A percentile compares a stretch with the other conserved stretches of the same genome.
Evolutionary conservation across 2,888 invertebrate species (phyloP).

Genomic region (Drosophila mayaguana): DNA sequence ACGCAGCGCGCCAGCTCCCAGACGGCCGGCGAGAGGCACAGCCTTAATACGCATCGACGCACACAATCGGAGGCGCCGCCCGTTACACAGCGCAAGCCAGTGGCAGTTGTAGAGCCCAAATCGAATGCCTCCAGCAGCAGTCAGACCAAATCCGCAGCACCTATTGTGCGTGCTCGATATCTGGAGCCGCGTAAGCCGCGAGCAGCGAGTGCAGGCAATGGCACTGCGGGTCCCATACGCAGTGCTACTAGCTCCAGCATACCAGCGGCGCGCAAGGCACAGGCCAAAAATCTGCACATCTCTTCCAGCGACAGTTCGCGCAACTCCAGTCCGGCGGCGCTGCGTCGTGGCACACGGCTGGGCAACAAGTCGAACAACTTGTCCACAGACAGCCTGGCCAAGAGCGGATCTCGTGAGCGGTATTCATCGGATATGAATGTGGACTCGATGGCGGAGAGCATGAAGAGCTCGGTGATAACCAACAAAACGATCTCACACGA

Average conservation of each 20-base stretch:
- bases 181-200: conserved; percentile 86
- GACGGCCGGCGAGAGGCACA: conserved; percentile 68
- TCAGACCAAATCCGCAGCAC: conserved; percentile 8
- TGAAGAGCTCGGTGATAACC: conserved; percentile 84
- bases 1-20: conserved; percentile 71
- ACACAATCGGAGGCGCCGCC: conserved; percentile 84
- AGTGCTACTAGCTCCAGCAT: conserved; percentile 84
- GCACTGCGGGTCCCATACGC: conserved; percentile 72
- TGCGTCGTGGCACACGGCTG: conserved; percentile 71
- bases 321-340: conserved; percentile 83
- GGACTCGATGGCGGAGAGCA: conserved; percentile 85
- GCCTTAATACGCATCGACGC: conserved; percentile 79
- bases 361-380: conserved; percentile 84
- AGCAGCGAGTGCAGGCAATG: conserved; percentile 23
- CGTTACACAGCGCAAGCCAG: conserved; percentile 44
- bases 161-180: conserved; percentile 87
- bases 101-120: conserved; percentile 22
- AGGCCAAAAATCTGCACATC: conserved; percentile 79
- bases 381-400: conserved; percentile 83
- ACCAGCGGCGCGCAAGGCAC: conserved; percentile 73
- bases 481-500: conserved; percentile 85
- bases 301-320: conserved; percentile 85
- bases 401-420: conserved; percentile 66
- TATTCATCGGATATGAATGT: conserved; percentile 80
- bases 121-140: conserved; percentile 1